Evolutionary conservation across 2,797 vertebrate species (phyloP), one percentile per base, ranked within the genome.

Genomic region (Hippopotamyrus pictus): DNA sequence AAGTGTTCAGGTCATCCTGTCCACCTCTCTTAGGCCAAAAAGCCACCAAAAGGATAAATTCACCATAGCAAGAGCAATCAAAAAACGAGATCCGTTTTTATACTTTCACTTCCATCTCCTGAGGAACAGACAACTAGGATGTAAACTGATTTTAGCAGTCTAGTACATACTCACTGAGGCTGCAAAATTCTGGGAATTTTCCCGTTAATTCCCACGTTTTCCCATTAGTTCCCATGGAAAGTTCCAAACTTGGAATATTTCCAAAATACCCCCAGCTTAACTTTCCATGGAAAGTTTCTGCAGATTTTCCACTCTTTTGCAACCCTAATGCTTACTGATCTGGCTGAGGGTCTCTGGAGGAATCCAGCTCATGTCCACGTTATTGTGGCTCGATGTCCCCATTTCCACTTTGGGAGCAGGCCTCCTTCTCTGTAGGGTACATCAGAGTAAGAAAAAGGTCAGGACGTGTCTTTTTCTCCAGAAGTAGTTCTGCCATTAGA

Each of bases 361-460:
- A 95, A 99, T 99, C 98, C 98, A 99, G 94, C 98, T 99, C 97
- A 99, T 97, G 90, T 99, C 98, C 1, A 99, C 98, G 87, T 99
- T 97, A 0, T 97, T 99, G 94, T 99, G 98, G 94, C 96, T 99
- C 0, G 98, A 96, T 0, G 98, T 99, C 87, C 98, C 98, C 96
- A 97, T 99, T 92, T 99, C 98, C 83, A 99, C 97, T 92, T 99
- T 99, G 2, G 97, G 95, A 57, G 97, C 95, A 0, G 98, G 98
- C 92, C 98, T 97, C 93, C 98, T 94, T 93, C 98, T 97, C 98
- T 99, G 93, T 9, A 90, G 88, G 88, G 33, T 41, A 12, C 8
- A 83, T 5, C 65, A 69, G n/a, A 69, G 50, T 22, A 44, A 62
- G n/a, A 65, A 79, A 87, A 53, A 5, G 83, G 82, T 17, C 44